Evolutionary conservation across 2,797 vertebrate genomes (phyloP).

Genomic region (Paguma larvata): DNA sequence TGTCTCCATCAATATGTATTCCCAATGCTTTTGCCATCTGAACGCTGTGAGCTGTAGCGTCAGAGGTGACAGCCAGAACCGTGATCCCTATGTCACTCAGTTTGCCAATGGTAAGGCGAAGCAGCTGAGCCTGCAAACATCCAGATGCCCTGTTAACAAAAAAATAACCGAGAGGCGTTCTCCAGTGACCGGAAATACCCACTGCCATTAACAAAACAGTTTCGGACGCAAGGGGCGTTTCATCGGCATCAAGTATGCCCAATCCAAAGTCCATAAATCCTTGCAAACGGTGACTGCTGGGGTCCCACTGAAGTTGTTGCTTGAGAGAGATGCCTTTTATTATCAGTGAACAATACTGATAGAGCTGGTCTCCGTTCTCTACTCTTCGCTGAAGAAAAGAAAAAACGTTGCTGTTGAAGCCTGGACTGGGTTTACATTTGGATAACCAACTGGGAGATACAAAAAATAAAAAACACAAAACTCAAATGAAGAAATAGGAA

Average conservation of each 20-base stretch:
- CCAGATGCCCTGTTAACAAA: conserved; percentile 74
- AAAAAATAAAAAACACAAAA: background rate
- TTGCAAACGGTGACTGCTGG: background rate
- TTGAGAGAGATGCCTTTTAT: conserved; percentile 78
- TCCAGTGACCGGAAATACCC: conserved; percentile 81
- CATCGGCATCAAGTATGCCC: conserved; percentile 77
- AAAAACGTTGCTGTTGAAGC: conserved; percentile 84
- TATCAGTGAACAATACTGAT: conserved; percentile 75
- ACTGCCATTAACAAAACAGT: conserved; percentile 83
- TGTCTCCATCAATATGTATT: conserved; percentile 67
- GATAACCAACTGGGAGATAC: conserved; percentile 84
- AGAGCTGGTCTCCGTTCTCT: conserved; percentile 75
- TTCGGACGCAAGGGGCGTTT: conserved; percentile 82
- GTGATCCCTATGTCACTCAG: conserved; percentile 79
- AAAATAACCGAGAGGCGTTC: conserved; percentile 85
- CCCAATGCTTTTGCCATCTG: conserved; percentile 84
- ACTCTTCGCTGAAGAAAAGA: conserved; percentile 80
- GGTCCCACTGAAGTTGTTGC: conserved; percentile 83
- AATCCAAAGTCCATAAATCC: conserved; percentile 84
- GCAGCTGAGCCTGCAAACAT: conserved; percentile 82
- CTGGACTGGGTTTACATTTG: conserved; percentile 70
- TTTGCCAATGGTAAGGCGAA: conserved; percentile 83
- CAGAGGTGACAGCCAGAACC: conserved; percentile 81
- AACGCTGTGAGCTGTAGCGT: conserved; percentile 50
- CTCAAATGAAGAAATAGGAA: background rate